These are phyloP conservation scores for Calephelis virginiensis DNA, from an alignment of 1,140 invertebrate species.

Conservation along the genomic window DNA sequence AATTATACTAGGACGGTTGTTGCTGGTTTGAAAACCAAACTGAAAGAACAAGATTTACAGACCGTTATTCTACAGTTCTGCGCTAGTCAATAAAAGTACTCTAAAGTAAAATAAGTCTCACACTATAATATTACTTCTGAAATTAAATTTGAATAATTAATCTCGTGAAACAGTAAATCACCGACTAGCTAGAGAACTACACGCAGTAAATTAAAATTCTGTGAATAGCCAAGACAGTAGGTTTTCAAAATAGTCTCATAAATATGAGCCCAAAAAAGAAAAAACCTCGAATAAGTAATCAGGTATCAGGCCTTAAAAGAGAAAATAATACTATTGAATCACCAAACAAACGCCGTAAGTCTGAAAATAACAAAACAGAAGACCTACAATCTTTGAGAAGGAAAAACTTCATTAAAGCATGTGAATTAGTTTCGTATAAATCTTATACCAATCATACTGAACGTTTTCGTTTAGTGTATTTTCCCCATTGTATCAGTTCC, in stretches of 20 bases:
- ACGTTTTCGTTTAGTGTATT: constrained; percentile 38
- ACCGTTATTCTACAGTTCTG: too few species aligned
- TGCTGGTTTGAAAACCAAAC: too few species aligned
- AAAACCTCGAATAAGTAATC: constrained; percentile 26
- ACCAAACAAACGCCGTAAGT: constrained; percentile 26
- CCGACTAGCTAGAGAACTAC: too few species aligned
- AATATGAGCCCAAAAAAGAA: constrained; percentile 31
- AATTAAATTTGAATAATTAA: too few species aligned
- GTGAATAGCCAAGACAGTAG: too few species aligned
- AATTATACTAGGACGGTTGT: too few species aligned
- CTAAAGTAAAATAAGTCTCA: too few species aligned
- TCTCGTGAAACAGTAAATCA: too few species aligned
- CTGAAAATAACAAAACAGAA: constrained; percentile 15
- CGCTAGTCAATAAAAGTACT: too few species aligned
- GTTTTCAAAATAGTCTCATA: neutral
- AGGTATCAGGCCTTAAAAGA: constrained; percentile 8
- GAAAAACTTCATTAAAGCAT: constrained; percentile 41
- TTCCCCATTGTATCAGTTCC: constrained; percentile 45
- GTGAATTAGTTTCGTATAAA: constrained; percentile 37
- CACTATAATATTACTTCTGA: too few species aligned
- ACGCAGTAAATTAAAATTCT: too few species aligned
- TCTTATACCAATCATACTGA: constrained; percentile 35
- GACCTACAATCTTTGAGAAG: constrained; percentile 27
- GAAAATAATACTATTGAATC: constrained; percentile 18
- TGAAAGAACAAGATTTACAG: too few species aligned